Conservation (phyloP, 2,888 invertebrate genomes). For the Orthosia gracilis region DNA sequence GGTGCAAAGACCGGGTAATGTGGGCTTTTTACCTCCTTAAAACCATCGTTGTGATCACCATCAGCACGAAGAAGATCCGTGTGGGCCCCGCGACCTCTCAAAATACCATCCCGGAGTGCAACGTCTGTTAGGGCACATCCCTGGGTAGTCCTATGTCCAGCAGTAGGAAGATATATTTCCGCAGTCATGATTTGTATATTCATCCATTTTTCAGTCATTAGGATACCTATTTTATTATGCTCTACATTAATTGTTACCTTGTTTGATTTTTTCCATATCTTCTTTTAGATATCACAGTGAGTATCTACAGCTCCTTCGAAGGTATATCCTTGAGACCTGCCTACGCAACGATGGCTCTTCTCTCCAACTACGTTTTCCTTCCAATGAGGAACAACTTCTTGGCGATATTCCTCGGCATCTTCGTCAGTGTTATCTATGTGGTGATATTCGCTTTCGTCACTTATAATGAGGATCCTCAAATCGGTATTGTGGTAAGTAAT, state of each 20-base stretch:
- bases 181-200: too few species aligned
- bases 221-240: too few species aligned
- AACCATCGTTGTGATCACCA: too few species aligned
- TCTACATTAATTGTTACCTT: background rate
- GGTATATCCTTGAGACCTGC: constrained; percentile 92
- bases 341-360: constrained; percentile 93
- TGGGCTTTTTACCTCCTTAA: too few species aligned
- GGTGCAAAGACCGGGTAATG: too few species aligned
- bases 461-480: constrained; percentile 77
- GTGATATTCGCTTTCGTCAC: constrained; percentile 83
- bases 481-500: constrained; percentile 81
- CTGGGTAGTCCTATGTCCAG: background rate
- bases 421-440: constrained; percentile 93
- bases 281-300: constrained; percentile 91
- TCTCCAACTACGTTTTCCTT: constrained; percentile 96
- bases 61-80: too few species aligned
- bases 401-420: constrained; percentile 93
- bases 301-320: constrained; percentile 92
- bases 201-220: too few species aligned
- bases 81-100: too few species aligned
- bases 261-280: background rate
- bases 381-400: constrained; percentile 94
- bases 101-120: too few species aligned
- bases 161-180: background rate
- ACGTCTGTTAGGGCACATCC: background rate